Evolutionary conservation across 2,888 invertebrate species (phyloP).

Genomic region (Drosophila emarginata): DNA sequence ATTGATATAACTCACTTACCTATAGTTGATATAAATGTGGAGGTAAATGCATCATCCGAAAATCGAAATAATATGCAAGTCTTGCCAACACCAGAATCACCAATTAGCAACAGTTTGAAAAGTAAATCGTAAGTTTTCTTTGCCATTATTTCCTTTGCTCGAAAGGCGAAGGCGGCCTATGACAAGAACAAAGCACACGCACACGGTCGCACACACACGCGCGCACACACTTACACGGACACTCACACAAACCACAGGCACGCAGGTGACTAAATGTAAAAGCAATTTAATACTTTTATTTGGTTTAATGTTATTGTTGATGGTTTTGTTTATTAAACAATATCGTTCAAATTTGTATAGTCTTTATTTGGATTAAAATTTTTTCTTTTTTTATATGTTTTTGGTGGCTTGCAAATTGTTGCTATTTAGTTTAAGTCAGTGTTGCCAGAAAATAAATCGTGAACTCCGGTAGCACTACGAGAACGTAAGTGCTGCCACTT

Average conservation of each 20-base stretch:
- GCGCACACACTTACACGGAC: constrained; percentile 21
- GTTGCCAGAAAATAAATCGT: neutral
- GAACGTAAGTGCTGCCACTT: neutral
- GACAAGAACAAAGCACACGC: constrained; percentile 33
- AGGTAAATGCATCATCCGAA: constrained; percentile 97
- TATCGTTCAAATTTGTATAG: neutral
- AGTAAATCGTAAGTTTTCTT: constrained; percentile 97
- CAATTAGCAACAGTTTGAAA: constrained; percentile 95
- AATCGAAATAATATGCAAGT: constrained; percentile 97
- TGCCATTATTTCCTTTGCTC: constrained; percentile 85
- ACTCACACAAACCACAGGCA: constrained; percentile 19
- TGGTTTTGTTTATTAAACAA: constrained; percentile 1
- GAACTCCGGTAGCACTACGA: neutral
- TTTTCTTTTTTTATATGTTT: constrained; percentile 24
- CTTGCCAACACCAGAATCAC: constrained; percentile 97
- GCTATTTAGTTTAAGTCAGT: constrained; percentile 43
- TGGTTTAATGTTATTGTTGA: constrained; percentile 4
- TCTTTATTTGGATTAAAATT: neutral
- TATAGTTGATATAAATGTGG: constrained; percentile 97
- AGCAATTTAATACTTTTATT: constrained; percentile 4
- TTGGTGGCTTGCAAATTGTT: constrained; percentile 66
- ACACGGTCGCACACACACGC: constrained; percentile 42
- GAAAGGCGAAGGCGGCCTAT: constrained; percentile 17
- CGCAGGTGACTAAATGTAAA: constrained; percentile 37
- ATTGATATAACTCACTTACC: constrained; percentile 85